These are phyloP conservation scores for Drosophila merina DNA, from an alignment of 2,888 invertebrate genomes.

Conservation along the genomic window DNA sequence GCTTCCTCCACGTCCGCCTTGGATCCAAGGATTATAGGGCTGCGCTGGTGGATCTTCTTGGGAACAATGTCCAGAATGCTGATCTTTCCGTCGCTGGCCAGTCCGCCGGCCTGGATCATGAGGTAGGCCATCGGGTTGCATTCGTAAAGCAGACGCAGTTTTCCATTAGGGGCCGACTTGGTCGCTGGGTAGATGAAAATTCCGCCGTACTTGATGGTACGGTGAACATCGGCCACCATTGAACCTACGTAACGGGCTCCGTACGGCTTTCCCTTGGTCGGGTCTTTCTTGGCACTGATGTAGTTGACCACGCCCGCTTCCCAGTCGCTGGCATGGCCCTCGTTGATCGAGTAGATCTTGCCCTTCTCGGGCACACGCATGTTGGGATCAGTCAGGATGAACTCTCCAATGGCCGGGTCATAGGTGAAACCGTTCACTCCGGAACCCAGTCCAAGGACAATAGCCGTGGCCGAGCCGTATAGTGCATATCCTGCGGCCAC, in stretches of 20 bases:
- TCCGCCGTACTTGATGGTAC: constrained; percentile 99
- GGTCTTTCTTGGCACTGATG: constrained; percentile 93
- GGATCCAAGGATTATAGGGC: constrained; percentile 97
- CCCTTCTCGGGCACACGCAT: constrained; percentile 93
- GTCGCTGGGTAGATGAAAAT: constrained; percentile 99
- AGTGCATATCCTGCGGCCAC: constrained; percentile 98
- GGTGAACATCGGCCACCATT: constrained; percentile 99
- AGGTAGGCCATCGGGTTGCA: constrained; percentile 99
- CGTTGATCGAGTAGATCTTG: constrained; percentile 93
- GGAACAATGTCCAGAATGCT: constrained; percentile 95
- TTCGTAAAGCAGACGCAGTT: constrained; percentile 98
- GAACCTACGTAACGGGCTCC: constrained; percentile 99
- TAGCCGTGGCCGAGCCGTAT: constrained; percentile 97
- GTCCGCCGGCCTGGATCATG: constrained; percentile 95
- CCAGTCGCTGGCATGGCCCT: constrained; percentile 85
- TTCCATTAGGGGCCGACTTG: constrained; percentile 94
- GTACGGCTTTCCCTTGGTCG: constrained; percentile 94
- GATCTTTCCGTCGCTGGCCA: constrained; percentile 92
- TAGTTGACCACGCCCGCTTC: constrained; percentile 87
- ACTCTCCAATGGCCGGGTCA: constrained; percentile 92
- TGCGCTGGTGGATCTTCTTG: constrained; percentile 93
- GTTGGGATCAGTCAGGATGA: constrained; percentile 93
- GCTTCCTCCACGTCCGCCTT: constrained; percentile 95
- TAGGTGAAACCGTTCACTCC: constrained; percentile 93
- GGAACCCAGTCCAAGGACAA: constrained; percentile 93